Percentiles rank a stretch among this genome's conserved stretches.
phyloP scores from a whole-genome alignment of 2,797 vertebrate genomes.

The Chelonia mydas region DNA sequence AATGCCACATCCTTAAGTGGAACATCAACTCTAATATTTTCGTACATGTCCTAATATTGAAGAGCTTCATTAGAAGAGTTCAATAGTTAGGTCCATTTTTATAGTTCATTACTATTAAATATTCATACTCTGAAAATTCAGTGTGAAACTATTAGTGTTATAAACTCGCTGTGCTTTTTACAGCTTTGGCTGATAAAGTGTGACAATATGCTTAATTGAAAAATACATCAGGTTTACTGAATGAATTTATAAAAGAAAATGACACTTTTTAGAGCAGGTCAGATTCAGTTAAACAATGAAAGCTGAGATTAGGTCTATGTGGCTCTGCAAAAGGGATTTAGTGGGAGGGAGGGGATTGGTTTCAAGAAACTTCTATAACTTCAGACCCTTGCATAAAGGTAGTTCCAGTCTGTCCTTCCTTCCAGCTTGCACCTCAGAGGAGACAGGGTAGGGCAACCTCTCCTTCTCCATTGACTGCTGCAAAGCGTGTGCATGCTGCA shows the following conservation, averaged over 20 bases:
- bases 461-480: neutral
- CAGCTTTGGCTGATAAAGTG: conserved; percentile 16
- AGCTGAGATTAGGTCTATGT: neutral
- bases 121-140: neutral
- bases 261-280: neutral
- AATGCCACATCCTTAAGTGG: neutral
- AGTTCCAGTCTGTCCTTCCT: neutral
- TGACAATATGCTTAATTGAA: neutral
- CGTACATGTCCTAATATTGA: neutral
- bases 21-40: conserved; percentile 22
- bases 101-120: conserved; percentile 46
- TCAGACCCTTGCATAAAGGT: neutral
- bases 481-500: neutral
- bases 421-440: neutral
- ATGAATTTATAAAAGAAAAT: conserved; percentile 17
- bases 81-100: neutral
- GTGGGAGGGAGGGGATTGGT: neutral
- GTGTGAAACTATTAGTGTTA: neutral
- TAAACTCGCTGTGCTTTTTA: neutral
- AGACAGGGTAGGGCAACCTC: neutral
- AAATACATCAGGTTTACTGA: neutral
- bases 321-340: neutral
- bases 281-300: neutral
- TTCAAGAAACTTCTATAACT: neutral
- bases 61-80: conserved; percentile 25